A percentile compares a stretch with the other conserved stretches of the same genome.
These are phyloP conservation scores for Pterobdella sp. DNA, from an alignment of 2,888 invertebrate genomes.

Conservation along the genomic window DNA sequence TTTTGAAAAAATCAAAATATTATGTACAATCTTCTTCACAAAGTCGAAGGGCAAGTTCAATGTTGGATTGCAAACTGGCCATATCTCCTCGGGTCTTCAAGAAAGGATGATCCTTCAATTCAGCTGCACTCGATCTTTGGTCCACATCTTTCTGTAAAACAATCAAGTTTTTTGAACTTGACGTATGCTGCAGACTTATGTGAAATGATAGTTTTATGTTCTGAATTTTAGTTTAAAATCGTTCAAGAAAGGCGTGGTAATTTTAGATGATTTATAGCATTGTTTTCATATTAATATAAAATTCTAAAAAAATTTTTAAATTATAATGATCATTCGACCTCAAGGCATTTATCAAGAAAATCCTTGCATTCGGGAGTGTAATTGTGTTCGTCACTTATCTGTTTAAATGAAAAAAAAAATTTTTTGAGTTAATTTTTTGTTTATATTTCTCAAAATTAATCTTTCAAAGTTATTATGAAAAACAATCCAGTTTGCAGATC, in stretches of 20 bases:
- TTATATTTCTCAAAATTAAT: background rate
- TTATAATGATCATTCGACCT: no score
- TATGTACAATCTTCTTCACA: conserved; percentile 31
- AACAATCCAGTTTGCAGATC: no score
- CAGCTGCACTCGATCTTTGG: conserved; percentile 54
- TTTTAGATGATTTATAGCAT: no score
- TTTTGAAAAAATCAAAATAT: no score
- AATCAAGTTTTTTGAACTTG: no score
- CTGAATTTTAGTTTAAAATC: no score
- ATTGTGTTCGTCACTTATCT: background rate
- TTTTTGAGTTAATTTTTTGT: background rate
- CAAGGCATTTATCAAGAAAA: background rate
- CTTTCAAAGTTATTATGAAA: background rate
- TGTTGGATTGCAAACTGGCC: conserved; percentile 88
- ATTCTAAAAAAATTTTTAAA: no score
- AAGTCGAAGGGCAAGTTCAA: conserved; percentile 53
- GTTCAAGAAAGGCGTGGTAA: no score
- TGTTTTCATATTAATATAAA: no score
- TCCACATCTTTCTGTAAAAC: conserved; percentile 58
- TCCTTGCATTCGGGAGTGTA: background rate
- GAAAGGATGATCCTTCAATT: conserved; percentile 74
- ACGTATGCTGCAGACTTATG: no score
- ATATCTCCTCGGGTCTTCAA: conserved; percentile 88
- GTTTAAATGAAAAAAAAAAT: background rate
- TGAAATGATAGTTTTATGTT: no score